A percentile compares a stretch with the other conserved stretches of the same genome.
Evolutionary conservation across 2,113 vertebrate genomes (phyloP).

Genomic region (Ciconia stormi): DNA sequence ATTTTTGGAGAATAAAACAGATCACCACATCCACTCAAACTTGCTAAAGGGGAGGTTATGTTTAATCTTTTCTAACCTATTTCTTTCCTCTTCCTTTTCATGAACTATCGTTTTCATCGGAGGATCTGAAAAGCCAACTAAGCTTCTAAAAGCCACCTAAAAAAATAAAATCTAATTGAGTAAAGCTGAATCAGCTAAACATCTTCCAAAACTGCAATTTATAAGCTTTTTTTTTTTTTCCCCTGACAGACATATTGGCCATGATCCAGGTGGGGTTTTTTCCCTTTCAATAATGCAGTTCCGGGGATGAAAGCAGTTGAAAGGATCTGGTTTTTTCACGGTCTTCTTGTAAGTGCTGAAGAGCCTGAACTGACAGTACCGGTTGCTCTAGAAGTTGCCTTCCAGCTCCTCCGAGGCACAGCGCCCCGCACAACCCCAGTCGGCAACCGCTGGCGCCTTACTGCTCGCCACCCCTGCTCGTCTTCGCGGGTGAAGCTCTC

Average conservation of each 20-base stretch:
- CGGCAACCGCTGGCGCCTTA: fast-evolving
- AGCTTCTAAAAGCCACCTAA: background rate
- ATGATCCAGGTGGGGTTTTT: background rate
- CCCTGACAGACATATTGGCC: background rate
- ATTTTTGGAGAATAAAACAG: background rate
- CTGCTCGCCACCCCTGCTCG: background rate
- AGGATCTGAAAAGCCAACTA: background rate
- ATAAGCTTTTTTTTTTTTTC: background rate
- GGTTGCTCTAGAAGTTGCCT: background rate
- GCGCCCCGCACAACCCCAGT: background rate
- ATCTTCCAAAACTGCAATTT: background rate
- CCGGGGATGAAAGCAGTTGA: background rate
- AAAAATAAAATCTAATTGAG: background rate
- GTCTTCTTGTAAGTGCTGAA: background rate
- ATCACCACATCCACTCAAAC: background rate
- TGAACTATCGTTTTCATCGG: background rate
- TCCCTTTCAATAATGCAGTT: background rate
- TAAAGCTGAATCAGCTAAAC: slow-evolving; percentile 23
- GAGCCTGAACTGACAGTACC: background rate
- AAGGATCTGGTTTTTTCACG: background rate
- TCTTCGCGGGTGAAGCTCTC: fast-evolving
- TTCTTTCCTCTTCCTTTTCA: background rate
- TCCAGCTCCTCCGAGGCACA: background rate
- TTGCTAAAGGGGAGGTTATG: background rate
- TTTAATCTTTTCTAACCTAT: background rate